Base-by-base conservation (phyloP, 2,113 vertebrate genomes). In the Ranitomeya variabilis region DNA sequence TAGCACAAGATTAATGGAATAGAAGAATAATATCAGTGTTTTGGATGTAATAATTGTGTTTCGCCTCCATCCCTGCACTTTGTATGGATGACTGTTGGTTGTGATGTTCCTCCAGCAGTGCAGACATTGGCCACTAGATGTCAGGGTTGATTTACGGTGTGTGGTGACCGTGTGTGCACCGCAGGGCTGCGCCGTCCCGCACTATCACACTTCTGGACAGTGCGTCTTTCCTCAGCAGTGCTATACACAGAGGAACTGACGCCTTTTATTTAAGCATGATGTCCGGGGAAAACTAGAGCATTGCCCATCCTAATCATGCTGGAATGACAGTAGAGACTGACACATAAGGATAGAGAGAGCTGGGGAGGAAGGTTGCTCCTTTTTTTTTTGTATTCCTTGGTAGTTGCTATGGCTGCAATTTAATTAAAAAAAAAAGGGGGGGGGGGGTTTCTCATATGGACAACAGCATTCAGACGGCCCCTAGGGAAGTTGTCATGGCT, bases 41-140 rank as follows among this genome's bases (percentile, higher is more conserved):
- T 51, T 6, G 16, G 14, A 76, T 45, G 73, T 18, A 51, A 21
- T 45, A 77, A 2, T 18, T 19, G 23, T 26, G 1, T 13, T 13
- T 26, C 11, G 3, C 4, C 12, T 13, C 66, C 14, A 12, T 14
- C 2, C n/a, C 23, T 13, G 11, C 66, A 0, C 7, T 67, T 13
- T 13, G 19, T 66, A 0, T 7, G 64, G 21, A n/a, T 3, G 8
- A 23, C 64, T 67, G 12, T 90, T 59, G 10, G 10, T 59, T 14
- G 26, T 31, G 16, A 90, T 90, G 92, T 91, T 90, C 16, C 93
- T 93, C 73, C 8, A n/a, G 69, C 64, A 85, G 55, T 52, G 55
- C 71, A 55, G 57, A 77, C 21, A 89, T 67, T 59, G 10, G 9
- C 87, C 80, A 84, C 62, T 67, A 89, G 81, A 83, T 84, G 87